phyloP scores from a whole-genome alignment of 2,888 invertebrate species.

The Drosophila lutescens region DNA sequence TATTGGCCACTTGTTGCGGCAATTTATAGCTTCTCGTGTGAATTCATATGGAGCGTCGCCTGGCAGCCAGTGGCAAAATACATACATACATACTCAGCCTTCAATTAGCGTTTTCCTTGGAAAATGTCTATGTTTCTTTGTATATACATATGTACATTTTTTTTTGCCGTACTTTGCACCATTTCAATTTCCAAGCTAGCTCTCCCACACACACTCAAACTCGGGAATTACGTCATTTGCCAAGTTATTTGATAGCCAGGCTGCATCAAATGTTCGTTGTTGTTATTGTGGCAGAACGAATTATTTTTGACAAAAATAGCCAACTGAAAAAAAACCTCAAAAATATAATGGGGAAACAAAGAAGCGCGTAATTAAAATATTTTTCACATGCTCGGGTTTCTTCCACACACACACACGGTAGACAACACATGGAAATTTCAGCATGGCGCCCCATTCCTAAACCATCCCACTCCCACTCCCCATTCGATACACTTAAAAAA shows the following conservation, averaged over 20 bases:
- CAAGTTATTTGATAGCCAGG: constrained; percentile 47
- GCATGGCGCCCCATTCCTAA: constrained; percentile 16
- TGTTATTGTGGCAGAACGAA: constrained; percentile 23
- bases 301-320: constrained; percentile 68
- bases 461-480: constrained; percentile 4
- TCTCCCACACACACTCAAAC: constrained; percentile 12
- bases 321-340: constrained; percentile 21
- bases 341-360: constrained; percentile 39
- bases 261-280: constrained; percentile 52
- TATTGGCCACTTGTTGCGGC: constrained; percentile 2
- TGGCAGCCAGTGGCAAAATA: constrained; percentile 12
- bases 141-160: background rate
- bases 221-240: constrained; percentile 59
- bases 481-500: constrained; percentile 4
- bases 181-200: constrained; percentile 20
- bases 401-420: constrained; percentile 23
- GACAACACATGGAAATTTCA: constrained; percentile 30
- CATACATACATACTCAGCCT: constrained; percentile 50
- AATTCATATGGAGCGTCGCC: background rate
- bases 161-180: constrained; percentile 22
- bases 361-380: constrained; percentile 68
- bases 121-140: constrained; percentile 43
- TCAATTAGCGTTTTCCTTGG: constrained; percentile 68
- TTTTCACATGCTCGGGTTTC: constrained; percentile 69
- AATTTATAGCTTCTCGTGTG: constrained; percentile 10